Evolutionary conservation across 2,888 invertebrate genomes (phyloP), one percentile per base, ranked within the genome.

Genomic region (Pristionchus maxplancki): DNA sequence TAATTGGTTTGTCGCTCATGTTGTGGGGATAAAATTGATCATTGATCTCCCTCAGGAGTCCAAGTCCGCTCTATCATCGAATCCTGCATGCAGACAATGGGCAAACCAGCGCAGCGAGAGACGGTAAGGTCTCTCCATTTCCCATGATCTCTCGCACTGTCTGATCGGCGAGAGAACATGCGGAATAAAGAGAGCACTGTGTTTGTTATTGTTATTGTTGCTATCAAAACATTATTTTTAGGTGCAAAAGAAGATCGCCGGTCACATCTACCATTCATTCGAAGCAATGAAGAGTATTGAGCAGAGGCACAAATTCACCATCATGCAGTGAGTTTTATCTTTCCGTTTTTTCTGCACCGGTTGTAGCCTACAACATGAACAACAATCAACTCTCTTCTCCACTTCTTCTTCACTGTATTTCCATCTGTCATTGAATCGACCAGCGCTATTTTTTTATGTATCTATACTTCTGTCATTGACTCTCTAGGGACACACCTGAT

Each of bases 51-150:
- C n/a, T 6, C 31, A 31, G 91, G 91, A 17, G 88, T 91, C 24
- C 91, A 91, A 88, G 89, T 91, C 64, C 87, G 89, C 17, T 89
- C 90, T 2, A 89, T 90, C 4, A 90, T 91, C 24, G 87, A 89
- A n/a, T 71, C 78, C 20, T 88, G 88, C 89, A 9, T 89, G 89
- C 28, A 85, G 87, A 58, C 64, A 87, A 87, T 64, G 88, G 67
- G 90, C 89, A 67, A 90, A 85, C 58, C 89, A 85, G 74, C 87
- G 28, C 37, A 88, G 44, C 86, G 91, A 40, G 90, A 90, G 17
- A 15, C 62, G 44, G 78, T 78, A 3, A 78, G n/a, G n/a, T n/a
- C n/a, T n/a, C n/a, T n/a, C n/a, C n/a, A n/a, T n/a, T n/a, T n/a
- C n/a, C n/a, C n/a, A n/a, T n/a, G n/a, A n/a, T n/a, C n/a, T n/a